These are phyloP conservation scores for Leptestheria dahalacensis DNA, from an alignment of 1,140 invertebrate species.

Conservation along the genomic window DNA sequence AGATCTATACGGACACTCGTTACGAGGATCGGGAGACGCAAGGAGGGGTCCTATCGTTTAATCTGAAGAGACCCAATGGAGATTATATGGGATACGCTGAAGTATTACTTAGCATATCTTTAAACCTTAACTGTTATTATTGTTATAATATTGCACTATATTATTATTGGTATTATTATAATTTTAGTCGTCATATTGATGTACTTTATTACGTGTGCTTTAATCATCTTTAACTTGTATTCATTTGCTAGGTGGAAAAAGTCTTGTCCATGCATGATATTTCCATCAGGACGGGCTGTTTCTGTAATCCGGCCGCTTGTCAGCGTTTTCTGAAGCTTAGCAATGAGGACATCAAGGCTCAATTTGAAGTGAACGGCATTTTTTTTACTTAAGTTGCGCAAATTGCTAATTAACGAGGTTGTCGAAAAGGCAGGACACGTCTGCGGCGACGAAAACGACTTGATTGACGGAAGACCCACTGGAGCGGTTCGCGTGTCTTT, in stretches of 20 bases:
- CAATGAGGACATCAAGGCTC: constrained; percentile 49
- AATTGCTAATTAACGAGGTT: not conserved
- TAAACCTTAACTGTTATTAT: no score
- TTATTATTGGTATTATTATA: no score
- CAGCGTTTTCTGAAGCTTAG: constrained; percentile 58
- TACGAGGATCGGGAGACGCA: constrained; percentile 47
- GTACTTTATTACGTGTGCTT: no score
- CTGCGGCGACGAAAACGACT: constrained; percentile 78
- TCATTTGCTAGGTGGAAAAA: constrained; percentile 69
- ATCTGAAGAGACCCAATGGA: constrained; percentile 58
- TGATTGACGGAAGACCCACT: constrained; percentile 76
- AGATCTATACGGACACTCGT: constrained; percentile 54
- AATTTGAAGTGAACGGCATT: constrained; percentile 45
- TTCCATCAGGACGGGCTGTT: constrained; percentile 79
- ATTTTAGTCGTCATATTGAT: no score
- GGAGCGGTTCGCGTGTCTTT: constrained; percentile 85
- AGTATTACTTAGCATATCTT: constrained; percentile 32
- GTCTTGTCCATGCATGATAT: constrained; percentile 75
- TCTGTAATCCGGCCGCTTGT: constrained; percentile 93
- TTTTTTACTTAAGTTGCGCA: not conserved
- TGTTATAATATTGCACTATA: no score
- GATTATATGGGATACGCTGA: constrained; percentile 74
- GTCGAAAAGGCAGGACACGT: constrained; percentile 67
- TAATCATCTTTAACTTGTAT: no score
- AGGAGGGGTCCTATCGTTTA: constrained; percentile 80